A percentile compares a stretch with the other conserved stretches of the same genome.
phyloP scores from a whole-genome alignment of 2,797 vertebrate genomes.

The Scleropages formosus region DNA sequence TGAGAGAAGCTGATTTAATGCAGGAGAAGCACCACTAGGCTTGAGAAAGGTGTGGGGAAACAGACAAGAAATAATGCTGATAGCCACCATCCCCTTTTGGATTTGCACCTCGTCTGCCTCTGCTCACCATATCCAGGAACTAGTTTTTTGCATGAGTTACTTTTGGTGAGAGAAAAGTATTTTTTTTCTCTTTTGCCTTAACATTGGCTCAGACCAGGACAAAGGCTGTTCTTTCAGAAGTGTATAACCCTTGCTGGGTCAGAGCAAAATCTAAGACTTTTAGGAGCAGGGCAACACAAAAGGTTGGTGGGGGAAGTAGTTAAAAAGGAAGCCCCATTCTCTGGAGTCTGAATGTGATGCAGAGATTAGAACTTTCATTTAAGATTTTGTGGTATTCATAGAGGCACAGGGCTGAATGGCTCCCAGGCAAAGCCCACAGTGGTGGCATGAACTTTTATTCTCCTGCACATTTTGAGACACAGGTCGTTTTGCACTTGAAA shows the following conservation, averaged over 20 bases:
- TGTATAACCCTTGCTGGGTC: slow-evolving; percentile 70
- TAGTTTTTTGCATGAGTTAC: slow-evolving; percentile 50
- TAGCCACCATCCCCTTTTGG: slow-evolving; percentile 13
- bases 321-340: slow-evolving; percentile 82
- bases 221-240: slow-evolving; percentile 70
- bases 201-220: slow-evolving; percentile 54
- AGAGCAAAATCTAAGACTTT: slow-evolving; percentile 75
- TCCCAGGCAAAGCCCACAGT: slow-evolving; percentile 65
- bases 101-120: slow-evolving; percentile 6
- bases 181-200: slow-evolving; percentile 52
- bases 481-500: slow-evolving; percentile 81
- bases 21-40: background rate
- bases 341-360: slow-evolving; percentile 70
- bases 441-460: slow-evolving; percentile 73
- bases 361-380: slow-evolving; percentile 85
- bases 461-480: slow-evolving; percentile 69
- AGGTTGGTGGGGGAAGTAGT: slow-evolving; percentile 77
- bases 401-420: slow-evolving; percentile 68
- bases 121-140: slow-evolving; percentile 39
- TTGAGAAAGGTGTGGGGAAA: slow-evolving; percentile 17
- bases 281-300: slow-evolving; percentile 73
- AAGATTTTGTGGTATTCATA: slow-evolving; percentile 83
- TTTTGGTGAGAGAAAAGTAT: slow-evolving; percentile 53
- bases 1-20: background rate
- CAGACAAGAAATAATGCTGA: background rate